Conservation (phyloP, 1,140 invertebrate genomes). For the Brachionus paranguensis region DNA sequence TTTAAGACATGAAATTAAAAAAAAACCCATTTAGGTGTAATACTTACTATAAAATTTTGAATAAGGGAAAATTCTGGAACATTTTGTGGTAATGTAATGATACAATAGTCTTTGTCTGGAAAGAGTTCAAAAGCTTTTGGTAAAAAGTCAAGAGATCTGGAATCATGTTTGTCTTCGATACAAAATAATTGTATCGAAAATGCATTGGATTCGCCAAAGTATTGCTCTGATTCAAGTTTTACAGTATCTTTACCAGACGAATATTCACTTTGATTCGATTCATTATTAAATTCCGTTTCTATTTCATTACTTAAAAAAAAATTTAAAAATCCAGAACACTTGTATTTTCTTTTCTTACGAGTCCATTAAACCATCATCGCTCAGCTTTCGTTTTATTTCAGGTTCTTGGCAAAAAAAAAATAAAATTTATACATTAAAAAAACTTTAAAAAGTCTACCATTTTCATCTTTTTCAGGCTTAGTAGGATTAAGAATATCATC, state of each 20-base stretch:
- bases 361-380: neutral
- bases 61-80: slow-evolving; percentile 61
- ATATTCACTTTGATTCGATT: neutral
- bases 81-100: slow-evolving; percentile 63
- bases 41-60: slow-evolving; percentile 62
- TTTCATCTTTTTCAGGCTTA: slow-evolving; percentile 41
- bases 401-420: neutral
- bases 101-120: slow-evolving; percentile 63
- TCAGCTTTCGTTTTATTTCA: neutral
- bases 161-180: slow-evolving; percentile 62
- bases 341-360: neutral
- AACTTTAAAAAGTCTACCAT: neutral
- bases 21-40: neutral
- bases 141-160: slow-evolving; percentile 59
- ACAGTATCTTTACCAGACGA: neutral
- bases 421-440: neutral
- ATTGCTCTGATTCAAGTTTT: slow-evolving; percentile 42
- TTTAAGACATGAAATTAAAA: too few relatives aligned
- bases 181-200: slow-evolving; percentile 65
- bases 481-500: slow-evolving; percentile 43
- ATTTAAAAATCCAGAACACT: neutral
- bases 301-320: neutral
- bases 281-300: neutral
- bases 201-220: slow-evolving; percentile 54
- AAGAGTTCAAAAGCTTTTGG: slow-evolving; percentile 64